phyloP scores from a whole-genome alignment of 2,888 invertebrate species.

The Lepidonotus clava region DNA sequence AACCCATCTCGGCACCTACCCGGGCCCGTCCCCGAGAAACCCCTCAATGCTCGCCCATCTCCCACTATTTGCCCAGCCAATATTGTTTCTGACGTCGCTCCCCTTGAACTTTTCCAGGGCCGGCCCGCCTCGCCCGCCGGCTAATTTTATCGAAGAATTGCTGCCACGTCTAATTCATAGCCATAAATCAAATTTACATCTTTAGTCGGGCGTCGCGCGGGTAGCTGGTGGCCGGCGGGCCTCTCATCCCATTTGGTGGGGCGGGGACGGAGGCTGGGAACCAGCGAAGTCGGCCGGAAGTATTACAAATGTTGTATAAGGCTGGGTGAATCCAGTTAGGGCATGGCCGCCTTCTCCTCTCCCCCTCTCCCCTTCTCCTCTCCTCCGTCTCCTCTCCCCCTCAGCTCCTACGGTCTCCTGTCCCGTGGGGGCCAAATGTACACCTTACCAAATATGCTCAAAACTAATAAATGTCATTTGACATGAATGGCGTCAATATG shows the following conservation, averaged over 20 bases:
- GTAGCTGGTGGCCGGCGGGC: neutral
- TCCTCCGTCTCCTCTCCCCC: no score
- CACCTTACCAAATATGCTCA: no score
- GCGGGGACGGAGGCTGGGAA: neutral
- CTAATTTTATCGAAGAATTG: constrained; percentile 48
- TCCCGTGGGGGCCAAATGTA: no score
- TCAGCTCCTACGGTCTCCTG: no score
- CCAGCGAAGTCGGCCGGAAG: neutral
- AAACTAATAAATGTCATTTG: no score
- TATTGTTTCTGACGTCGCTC: constrained; percentile 44
- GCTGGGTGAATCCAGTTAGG: neutral
- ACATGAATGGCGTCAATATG: no score
- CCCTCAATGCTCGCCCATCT: neutral
- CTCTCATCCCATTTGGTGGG: neutral
- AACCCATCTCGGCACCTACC: no score
- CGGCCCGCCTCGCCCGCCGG: constrained; percentile 7
- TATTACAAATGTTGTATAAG: constrained; percentile 10
- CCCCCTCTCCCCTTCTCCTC: neutral
- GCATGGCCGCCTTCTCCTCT: neutral
- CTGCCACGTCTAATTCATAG: constrained; percentile 49
- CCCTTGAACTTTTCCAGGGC: constrained; percentile 46
- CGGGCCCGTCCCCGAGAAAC: no score
- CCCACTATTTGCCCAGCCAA: constrained; percentile 15
- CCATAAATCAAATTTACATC: constrained; percentile 50
- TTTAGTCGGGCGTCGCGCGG: neutral